Conservation (phyloP, 2,797 vertebrate genomes). For the Sebastes kiyomatsui region DNA sequence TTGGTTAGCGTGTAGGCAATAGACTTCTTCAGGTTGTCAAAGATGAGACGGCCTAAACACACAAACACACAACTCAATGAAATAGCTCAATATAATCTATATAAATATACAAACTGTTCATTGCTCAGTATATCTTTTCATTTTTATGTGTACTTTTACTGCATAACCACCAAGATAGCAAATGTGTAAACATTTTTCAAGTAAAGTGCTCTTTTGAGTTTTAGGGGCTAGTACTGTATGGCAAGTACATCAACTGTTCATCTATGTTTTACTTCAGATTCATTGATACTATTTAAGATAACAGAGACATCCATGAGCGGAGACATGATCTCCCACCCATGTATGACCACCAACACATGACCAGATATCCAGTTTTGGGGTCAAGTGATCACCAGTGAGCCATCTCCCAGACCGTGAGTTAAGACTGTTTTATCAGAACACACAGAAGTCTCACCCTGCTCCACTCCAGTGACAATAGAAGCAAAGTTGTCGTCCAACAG, state of each 20-base stretch:
- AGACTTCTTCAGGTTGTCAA: conserved; percentile 93
- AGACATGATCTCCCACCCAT: neutral
- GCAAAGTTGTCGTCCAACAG: conserved; percentile 89
- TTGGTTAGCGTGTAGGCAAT: conserved; percentile 91
- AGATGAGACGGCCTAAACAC: conserved; percentile 86
- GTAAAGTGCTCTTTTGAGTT: neutral
- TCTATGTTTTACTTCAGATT: neutral
- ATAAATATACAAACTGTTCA: neutral
- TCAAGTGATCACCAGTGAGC: neutral
- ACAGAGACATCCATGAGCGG: neutral
- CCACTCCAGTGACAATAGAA: conserved; percentile 89
- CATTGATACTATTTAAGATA: neutral
- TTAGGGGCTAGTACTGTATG: neutral
- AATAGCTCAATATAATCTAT: neutral
- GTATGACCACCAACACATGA: neutral
- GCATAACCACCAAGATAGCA: neutral
- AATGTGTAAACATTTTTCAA: neutral
- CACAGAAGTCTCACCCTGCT: conserved; percentile 82
- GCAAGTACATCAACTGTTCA: neutral
- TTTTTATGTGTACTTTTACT: neutral
- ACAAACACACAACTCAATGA: conserved; percentile 1
- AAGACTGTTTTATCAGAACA: neutral
- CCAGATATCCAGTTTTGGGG: too few species aligned
- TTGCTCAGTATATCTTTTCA: neutral
- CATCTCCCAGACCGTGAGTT: neutral